Percentiles rank a stretch among this genome's conserved stretches.
Evolutionary conservation across 2,888 invertebrate genomes (phyloP).

Genomic region (Campaea margaritaria): DNA sequence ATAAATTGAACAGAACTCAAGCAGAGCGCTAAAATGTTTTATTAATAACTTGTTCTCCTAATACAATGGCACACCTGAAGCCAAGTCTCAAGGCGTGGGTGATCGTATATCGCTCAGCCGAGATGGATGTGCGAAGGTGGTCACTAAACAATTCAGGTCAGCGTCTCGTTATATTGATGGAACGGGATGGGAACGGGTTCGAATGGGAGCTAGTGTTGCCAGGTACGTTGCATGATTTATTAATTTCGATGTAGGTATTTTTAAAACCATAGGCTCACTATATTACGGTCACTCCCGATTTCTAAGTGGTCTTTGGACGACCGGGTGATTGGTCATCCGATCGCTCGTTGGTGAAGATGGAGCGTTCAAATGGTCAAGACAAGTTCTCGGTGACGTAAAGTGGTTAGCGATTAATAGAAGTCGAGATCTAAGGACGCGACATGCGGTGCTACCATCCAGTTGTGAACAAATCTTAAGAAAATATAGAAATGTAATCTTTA

Average conservation of each 20-base stretch:
- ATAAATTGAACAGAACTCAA: slow-evolving; percentile 1
- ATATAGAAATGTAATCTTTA: not conserved
- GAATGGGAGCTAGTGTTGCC: slow-evolving; percentile 54
- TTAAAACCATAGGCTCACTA: no score
- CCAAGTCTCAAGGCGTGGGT: slow-evolving; percentile 18
- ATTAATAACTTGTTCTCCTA: slow-evolving; percentile 21
- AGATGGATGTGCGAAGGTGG: slow-evolving; percentile 55
- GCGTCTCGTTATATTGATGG: slow-evolving; percentile 73
- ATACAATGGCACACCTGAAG: slow-evolving; percentile 24
- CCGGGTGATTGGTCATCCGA: no score
- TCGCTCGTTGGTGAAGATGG: no score
- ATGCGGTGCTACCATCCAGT: no score
- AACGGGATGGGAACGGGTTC: slow-evolving; percentile 68
- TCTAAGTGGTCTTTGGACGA: no score
- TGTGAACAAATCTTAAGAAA: no score
- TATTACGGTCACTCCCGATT: no score
- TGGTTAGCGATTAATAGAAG: no score
- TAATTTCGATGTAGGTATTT: not conserved
- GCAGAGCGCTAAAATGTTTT: slow-evolving; percentile 13
- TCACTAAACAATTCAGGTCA: slow-evolving; percentile 71
- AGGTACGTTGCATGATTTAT: not conserved
- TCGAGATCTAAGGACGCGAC: no score
- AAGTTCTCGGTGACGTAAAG: no score
- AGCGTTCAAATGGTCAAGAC: no score
- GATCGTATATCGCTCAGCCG: slow-evolving; percentile 48